Conservation (phyloP, 2,888 invertebrate genomes). For the Euproctis similis region DNA sequence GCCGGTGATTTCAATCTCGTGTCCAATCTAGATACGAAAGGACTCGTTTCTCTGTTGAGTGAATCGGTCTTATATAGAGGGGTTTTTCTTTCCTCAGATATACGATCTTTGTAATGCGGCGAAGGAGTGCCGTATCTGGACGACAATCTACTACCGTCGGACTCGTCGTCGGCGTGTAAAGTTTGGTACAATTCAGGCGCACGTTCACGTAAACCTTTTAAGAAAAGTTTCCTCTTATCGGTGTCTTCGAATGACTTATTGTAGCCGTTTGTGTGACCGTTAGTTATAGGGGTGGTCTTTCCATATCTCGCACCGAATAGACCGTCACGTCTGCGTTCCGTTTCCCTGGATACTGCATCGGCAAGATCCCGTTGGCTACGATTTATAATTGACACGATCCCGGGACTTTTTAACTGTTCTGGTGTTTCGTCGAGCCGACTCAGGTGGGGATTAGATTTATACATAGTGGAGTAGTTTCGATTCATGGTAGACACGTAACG, state of each 20-base stretch:
- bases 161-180: conserved; percentile 79
- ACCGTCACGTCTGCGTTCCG: conserved; percentile 70
- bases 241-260: conserved; percentile 63
- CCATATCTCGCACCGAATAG: conserved; percentile 74
- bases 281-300: conserved; percentile 70
- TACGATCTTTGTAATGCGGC: conserved; percentile 65
- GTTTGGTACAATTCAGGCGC: conserved; percentile 84
- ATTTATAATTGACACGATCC: conserved; percentile 89
- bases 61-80: conserved; percentile 68
- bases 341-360: conserved; percentile 74
- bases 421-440: conserved; percentile 82
- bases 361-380: conserved; percentile 87
- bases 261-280: conserved; percentile 66
- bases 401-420: conserved; percentile 87
- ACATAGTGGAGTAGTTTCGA: conserved; percentile 76
- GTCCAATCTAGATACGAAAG: conserved; percentile 62
- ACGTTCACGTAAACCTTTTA: conserved; percentile 81
- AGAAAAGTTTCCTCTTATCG: conserved; percentile 80
- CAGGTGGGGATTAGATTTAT: conserved; percentile 87
- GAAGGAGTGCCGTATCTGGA: conserved; percentile 65
- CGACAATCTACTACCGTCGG: conserved; percentile 64
- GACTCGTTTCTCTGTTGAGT: conserved; percentile 63
- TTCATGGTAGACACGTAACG: conserved; percentile 65
- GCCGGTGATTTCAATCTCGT: conserved; percentile 62
- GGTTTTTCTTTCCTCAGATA: conserved; percentile 61